Evolutionary conservation across 2,888 invertebrate genomes (phyloP).

Genomic region (Homarus gammarus): DNA sequence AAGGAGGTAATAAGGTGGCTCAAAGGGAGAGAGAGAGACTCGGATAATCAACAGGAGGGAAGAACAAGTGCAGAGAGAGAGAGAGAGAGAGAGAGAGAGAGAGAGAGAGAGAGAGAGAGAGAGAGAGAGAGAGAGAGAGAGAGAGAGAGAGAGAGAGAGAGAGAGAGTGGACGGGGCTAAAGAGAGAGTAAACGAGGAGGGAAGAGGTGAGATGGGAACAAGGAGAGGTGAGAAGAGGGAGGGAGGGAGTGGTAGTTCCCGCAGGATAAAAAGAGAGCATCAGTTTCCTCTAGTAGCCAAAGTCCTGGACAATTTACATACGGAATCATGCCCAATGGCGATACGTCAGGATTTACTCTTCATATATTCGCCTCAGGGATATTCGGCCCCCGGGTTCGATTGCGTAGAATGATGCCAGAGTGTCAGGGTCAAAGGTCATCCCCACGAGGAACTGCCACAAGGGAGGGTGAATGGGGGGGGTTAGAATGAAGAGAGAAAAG

Average conservation of each 20-base stretch:
- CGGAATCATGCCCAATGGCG: slow-evolving; percentile 47
- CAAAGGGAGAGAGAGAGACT: too few relatives aligned
- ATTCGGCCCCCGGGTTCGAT: slow-evolving; percentile 38
- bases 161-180: neutral
- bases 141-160: neutral
- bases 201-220: neutral
- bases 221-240: neutral
- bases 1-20: too few relatives aligned
- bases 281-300: slow-evolving; percentile 35
- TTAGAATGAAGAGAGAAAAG: neutral
- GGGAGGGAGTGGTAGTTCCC: neutral
- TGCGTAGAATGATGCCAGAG: slow-evolving; percentile 34
- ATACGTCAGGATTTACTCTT: slow-evolving; percentile 57
- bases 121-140: too few relatives aligned
- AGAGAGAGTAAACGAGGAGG: neutral
- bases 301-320: slow-evolving; percentile 58
- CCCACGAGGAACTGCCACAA: neutral
- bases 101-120: too few relatives aligned
- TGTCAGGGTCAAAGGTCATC: slow-evolving; percentile 19
- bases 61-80: too few relatives aligned
- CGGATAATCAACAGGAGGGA: neutral
- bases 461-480: neutral
- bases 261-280: slow-evolving; percentile 27
- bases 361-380: slow-evolving; percentile 52
- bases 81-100: too few relatives aligned